Conservation (phyloP, 1,140 invertebrate genomes). For the Lepidurus arcticus region DNA sequence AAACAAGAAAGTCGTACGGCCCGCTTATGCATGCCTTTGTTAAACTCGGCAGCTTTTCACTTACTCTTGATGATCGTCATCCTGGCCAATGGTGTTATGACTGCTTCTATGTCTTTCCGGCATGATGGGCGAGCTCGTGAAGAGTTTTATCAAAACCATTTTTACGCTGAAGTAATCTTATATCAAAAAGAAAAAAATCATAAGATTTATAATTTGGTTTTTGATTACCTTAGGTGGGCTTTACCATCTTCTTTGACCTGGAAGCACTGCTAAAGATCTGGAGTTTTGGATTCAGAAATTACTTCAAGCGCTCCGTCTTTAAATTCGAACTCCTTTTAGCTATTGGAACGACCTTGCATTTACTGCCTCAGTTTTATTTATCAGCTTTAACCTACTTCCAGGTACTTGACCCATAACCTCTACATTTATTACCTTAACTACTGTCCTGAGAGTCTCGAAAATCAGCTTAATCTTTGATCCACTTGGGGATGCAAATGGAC, state of each 20-base stretch:
- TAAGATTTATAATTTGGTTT: background rate
- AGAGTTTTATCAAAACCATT: constrained; percentile 84
- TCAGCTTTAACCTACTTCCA: constrained; percentile 95
- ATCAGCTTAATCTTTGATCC: no score
- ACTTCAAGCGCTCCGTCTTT: constrained; percentile 93
- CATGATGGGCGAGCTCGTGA: constrained; percentile 75
- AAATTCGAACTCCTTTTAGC: constrained; percentile 95
- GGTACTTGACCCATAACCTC: constrained; percentile 48
- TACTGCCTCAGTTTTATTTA: constrained; percentile 86
- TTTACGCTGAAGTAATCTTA: constrained; percentile 78
- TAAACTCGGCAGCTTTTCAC: constrained; percentile 83
- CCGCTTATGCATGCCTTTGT: constrained; percentile 73
- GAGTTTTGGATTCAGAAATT: constrained; percentile 90
- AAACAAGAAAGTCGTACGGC: constrained; percentile 86
- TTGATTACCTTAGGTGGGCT: constrained; percentile 59
- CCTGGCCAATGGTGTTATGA: constrained; percentile 88
- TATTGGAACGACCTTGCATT: constrained; percentile 90
- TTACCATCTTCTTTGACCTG: constrained; percentile 89
- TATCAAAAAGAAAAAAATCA: background rate
- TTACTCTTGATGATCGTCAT: constrained; percentile 91
- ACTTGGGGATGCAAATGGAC: no score
- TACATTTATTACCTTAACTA: background rate
- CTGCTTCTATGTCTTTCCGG: constrained; percentile 93
- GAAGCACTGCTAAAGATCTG: constrained; percentile 97
- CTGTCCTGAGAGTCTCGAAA: background rate